Evolutionary conservation across 2,888 invertebrate genomes (phyloP).

Genomic region (Tenthredo mesomela): DNA sequence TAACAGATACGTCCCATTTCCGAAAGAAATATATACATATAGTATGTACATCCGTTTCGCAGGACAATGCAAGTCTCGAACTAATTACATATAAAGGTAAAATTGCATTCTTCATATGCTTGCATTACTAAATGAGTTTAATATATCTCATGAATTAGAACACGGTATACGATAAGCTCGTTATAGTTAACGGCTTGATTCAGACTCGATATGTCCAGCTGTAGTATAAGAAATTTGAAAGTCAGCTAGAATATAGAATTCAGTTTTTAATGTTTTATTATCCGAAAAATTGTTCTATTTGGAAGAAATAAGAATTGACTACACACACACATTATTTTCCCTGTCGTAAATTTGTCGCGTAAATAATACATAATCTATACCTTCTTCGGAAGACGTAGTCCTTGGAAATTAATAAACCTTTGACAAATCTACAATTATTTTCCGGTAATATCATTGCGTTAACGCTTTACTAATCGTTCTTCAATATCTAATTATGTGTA

Average conservation of each 20-base stretch:
- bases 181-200: neutral
- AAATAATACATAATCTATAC: too few species aligned
- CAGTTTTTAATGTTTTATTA: neutral
- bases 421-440: too few species aligned
- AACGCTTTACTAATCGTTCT: neutral
- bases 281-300: too few species aligned
- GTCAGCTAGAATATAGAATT: neutral
- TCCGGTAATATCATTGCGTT: too few species aligned
- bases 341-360: too few species aligned
- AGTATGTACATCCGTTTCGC: neutral
- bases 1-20: conserved; percentile 21
- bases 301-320: too few species aligned
- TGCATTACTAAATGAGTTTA: neutral
- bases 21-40: conserved; percentile 22
- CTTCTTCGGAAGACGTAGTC: too few species aligned
- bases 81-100: neutral
- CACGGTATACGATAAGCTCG: neutral
- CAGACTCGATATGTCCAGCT: neutral
- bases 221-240: too few species aligned
- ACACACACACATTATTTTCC: too few species aligned
- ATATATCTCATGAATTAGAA: neutral
- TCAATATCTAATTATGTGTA: neutral
- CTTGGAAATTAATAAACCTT: too few species aligned
- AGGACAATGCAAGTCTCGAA: neutral
- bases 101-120: neutral